Percentiles rank a stretch among this genome's conserved stretches.
Conservation (phyloP, 1,140 invertebrate genomes). For the Anastatus disparis region DNA sequence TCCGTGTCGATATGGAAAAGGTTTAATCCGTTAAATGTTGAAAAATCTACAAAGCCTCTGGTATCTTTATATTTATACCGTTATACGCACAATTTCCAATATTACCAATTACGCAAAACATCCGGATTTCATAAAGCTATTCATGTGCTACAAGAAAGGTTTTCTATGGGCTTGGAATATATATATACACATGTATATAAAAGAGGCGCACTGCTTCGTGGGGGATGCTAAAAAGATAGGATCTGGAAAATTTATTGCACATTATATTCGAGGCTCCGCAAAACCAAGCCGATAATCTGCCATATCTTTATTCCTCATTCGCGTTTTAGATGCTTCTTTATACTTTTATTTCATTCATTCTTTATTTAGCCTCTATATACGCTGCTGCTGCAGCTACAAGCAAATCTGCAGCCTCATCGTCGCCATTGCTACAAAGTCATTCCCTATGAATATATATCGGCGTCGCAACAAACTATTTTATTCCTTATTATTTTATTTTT, state of each 20-base stretch:
- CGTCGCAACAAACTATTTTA: not conserved
- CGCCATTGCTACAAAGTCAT: conserved; percentile 13
- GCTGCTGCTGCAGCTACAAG: too few relatives aligned
- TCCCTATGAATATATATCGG: conserved; percentile 2
- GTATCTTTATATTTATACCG: not conserved
- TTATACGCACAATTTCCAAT: not conserved
- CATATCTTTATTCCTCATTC: conserved; percentile 29
- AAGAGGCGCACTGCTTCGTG: not conserved
- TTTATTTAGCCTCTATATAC: too few relatives aligned
- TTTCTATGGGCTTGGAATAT: too few relatives aligned
- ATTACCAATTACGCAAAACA: conserved; percentile 21
- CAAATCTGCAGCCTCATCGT: conserved; percentile 31
- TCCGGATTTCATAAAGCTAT: conserved; percentile 28
- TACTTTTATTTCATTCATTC: too few relatives aligned
- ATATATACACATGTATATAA: too few relatives aligned
- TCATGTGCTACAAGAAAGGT: too few relatives aligned
- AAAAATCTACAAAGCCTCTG: not conserved
- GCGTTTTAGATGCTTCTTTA: too few relatives aligned
- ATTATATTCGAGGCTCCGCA: conserved; percentile 15
- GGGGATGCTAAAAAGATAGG: conserved; percentile 20
- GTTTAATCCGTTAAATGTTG: too few relatives aligned
- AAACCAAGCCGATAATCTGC: conserved; percentile 14
- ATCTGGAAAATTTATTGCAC: conserved; percentile 33
- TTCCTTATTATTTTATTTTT: not conserved
- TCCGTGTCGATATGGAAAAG: not conserved